A percentile compares a stretch with the other conserved stretches of the same genome.
phyloP scores from a whole-genome alignment of 2,113 vertebrate genomes.

The Cavia aperea region DNA sequence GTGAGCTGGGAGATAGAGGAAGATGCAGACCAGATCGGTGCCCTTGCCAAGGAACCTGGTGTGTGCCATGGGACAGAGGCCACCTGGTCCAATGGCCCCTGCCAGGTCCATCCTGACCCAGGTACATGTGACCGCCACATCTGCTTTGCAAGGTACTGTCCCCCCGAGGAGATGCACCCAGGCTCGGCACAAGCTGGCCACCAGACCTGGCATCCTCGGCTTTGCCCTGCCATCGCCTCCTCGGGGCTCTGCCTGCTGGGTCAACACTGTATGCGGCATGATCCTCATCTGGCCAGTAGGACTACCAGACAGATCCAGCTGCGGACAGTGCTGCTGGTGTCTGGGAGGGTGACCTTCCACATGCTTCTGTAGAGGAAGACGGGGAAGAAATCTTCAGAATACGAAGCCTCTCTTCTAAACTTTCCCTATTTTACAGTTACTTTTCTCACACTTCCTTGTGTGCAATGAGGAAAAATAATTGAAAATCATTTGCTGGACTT shows the following conservation, averaged over 20 bases:
- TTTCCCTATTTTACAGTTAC: background rate
- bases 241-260: background rate
- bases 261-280: background rate
- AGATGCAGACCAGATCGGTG: background rate
- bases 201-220: background rate
- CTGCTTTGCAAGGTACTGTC: too few species aligned
- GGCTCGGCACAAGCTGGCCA: background rate
- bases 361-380: background rate
- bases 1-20: background rate
- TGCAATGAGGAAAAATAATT: background rate
- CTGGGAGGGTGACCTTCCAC: background rate
- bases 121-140: background rate
- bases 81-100: background rate
- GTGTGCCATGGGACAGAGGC: background rate
- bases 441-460: fast-evolving
- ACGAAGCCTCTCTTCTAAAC: background rate
- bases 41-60: background rate
- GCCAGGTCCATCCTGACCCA: too few species aligned
- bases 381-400: background rate
- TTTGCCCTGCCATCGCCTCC: background rate
- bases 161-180: background rate
- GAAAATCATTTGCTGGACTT: background rate
- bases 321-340: background rate
- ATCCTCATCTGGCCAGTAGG: background rate
- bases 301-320: background rate